phyloP scores from a whole-genome alignment of 2,888 invertebrate species.

The Trilocha varians region DNA sequence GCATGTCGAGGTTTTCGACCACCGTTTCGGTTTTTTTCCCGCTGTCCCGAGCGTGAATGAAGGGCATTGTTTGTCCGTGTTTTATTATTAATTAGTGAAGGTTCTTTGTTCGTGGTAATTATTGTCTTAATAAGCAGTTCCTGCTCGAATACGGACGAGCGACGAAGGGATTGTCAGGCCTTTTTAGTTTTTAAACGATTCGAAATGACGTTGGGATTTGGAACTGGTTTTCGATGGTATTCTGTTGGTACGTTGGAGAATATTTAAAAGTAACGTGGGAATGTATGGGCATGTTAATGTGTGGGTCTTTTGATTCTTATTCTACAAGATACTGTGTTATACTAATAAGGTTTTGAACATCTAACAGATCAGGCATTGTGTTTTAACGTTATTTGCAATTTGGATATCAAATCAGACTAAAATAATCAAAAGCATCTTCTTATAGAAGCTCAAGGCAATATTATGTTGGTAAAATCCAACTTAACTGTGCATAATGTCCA shows the following conservation, averaged over 20 bases:
- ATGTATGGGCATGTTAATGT: too few species aligned
- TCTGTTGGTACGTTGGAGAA: conserved; percentile 11
- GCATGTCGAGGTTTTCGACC: conserved; percentile 71
- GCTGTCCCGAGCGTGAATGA: conserved; percentile 68
- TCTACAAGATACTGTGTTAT: too few species aligned
- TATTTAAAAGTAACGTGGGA: neutral
- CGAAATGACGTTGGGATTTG: conserved; percentile 32
- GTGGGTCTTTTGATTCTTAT: too few species aligned
- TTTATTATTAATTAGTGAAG: conserved; percentile 73
- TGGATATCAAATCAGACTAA: too few species aligned
- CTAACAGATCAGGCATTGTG: too few species aligned
- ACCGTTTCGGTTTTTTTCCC: conserved; percentile 68
- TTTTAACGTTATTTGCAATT: too few species aligned
- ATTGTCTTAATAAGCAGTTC: conserved; percentile 74
- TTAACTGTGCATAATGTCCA: too few species aligned
- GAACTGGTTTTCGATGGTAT: conserved; percentile 24
- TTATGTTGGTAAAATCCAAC: too few species aligned
- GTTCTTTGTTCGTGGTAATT: conserved; percentile 71
- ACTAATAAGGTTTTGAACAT: too few species aligned
- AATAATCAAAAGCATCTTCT: too few species aligned
- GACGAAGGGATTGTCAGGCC: conserved; percentile 54
- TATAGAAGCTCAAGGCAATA: too few species aligned
- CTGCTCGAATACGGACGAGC: conserved; percentile 59
- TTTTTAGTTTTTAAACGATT: conserved; percentile 44
- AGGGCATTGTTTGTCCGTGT: conserved; percentile 69